These are phyloP conservation scores for Cyprinodon variegatus DNA, from an alignment of 2,113 vertebrate genomes.

Conservation along the genomic window DNA sequence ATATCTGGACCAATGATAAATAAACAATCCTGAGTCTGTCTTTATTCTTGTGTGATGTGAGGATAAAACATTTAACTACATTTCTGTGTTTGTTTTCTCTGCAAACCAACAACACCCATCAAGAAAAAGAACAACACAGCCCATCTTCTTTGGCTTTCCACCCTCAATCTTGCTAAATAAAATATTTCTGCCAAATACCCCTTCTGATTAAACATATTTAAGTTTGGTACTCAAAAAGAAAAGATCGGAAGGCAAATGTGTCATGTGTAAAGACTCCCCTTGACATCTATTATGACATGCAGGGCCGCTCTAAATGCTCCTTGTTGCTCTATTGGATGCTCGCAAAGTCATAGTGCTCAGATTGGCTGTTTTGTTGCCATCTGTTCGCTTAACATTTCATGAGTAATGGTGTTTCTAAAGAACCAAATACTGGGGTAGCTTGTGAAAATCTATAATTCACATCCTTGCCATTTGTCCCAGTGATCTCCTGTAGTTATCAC, in stretches of 20 bases:
- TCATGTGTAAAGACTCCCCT: constrained; percentile 1
- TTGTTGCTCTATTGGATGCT: constrained; percentile 1
- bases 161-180: constrained; percentile 45
- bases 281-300: constrained; percentile 14
- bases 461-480: constrained; percentile 53
- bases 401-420: constrained; percentile 38
- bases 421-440: constrained; percentile 19
- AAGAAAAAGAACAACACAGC: constrained; percentile 8
- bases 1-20: constrained; percentile 1
- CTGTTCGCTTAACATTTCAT: constrained; percentile 71
- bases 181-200: constrained; percentile 39
- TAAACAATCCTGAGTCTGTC: background rate
- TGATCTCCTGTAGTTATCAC: constrained; percentile 48
- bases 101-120: constrained; percentile 25
- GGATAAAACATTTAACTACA: constrained; percentile 3
- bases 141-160: constrained; percentile 22
- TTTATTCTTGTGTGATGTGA: background rate
- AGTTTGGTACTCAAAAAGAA: constrained; percentile 28
- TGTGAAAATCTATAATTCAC: constrained; percentile 68
- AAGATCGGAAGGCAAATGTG: background rate
- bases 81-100: background rate
- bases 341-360: background rate
- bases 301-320: constrained; percentile 15
- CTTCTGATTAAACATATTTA: constrained; percentile 38
- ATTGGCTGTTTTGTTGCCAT: constrained; percentile 46